Evolutionary conservation across 2,888 invertebrate species (phyloP), one percentile per base, ranked within the genome.

Genomic region (Ypsolopha sequella): DNA sequence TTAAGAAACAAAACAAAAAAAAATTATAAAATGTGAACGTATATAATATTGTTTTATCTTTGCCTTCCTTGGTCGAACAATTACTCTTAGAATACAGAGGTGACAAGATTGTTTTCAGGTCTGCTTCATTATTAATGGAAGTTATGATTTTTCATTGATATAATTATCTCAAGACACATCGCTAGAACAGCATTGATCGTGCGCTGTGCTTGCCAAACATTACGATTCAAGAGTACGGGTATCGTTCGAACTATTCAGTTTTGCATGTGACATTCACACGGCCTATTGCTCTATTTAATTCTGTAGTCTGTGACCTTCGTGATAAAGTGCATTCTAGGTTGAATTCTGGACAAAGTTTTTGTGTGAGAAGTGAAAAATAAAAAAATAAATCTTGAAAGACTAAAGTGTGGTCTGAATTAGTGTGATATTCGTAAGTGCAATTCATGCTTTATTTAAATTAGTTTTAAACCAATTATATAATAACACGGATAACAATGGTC

Each of bases 141-240:
- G 24, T 24, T 24, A 24, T 4, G 24, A 24, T 24, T 24, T 24
- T 24, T 24, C 4, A 24, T 24, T 24, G 2, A 46, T 35, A 34
- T 35, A 7, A 11, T 35, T 50, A 47, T 41, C 46, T 33, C 24
- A 35, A 57, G 63, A 58, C 56, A 62, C 73, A 74, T 76, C 77
- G 73, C 64, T 60, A 63, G 62, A 73, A 71, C 70, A 70, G 73
- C 13, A 33, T 34, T 71, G 72, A 64, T 63, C 68, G 58, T 60
- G 67, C 64, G 68, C 48, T 62, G 24, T 24, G 24, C 56, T 59
- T 76, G 80, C 80, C 80, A 82, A 74, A 51, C 72, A 63, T 60
- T 72, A 74, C 70, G 73, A 77, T 74, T 73, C 76, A 71, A 71
- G 64, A 59, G 67, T 73, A 68, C 71, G 2, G 4, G 24, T 24